phyloP scores from a whole-genome alignment of 2,888 invertebrate genomes.

The Germaria angustata region DNA sequence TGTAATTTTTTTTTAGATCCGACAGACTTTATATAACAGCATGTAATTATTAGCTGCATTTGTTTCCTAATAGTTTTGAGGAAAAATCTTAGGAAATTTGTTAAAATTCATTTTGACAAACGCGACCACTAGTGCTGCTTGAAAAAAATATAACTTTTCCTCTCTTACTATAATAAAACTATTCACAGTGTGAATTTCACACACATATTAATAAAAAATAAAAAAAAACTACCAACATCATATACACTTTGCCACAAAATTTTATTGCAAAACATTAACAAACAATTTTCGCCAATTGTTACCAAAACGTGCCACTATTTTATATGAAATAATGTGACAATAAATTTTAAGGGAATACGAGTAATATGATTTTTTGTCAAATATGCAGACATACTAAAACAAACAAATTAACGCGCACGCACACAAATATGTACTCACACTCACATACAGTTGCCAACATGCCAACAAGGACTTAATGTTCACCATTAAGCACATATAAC shows the following conservation, averaged over 20 bases:
- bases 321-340: constrained; percentile 17
- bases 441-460: not conserved
- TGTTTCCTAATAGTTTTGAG: too few relatives aligned
- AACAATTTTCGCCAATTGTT: constrained; percentile 60
- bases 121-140: too few relatives aligned
- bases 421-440: not conserved
- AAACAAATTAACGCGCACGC: not conserved
- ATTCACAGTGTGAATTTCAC: not conserved
- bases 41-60: too few relatives aligned
- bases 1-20: too few relatives aligned
- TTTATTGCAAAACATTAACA: constrained; percentile 44
- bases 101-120: too few relatives aligned
- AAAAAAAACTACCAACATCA: not conserved
- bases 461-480: not conserved
- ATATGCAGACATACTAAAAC: not conserved
- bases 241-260: not conserved
- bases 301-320: constrained; percentile 28
- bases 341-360: not conserved
- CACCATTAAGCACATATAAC: not conserved
- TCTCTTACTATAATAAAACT: too few relatives aligned
- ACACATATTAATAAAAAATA: not conserved
- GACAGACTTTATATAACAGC: too few relatives aligned
- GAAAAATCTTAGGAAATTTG: too few relatives aligned
- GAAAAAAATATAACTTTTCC: too few relatives aligned
- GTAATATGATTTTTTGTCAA: not conserved